Evolutionary conservation across 2,113 vertebrate genomes (phyloP).

Genomic region (Parotia lawesii): DNA sequence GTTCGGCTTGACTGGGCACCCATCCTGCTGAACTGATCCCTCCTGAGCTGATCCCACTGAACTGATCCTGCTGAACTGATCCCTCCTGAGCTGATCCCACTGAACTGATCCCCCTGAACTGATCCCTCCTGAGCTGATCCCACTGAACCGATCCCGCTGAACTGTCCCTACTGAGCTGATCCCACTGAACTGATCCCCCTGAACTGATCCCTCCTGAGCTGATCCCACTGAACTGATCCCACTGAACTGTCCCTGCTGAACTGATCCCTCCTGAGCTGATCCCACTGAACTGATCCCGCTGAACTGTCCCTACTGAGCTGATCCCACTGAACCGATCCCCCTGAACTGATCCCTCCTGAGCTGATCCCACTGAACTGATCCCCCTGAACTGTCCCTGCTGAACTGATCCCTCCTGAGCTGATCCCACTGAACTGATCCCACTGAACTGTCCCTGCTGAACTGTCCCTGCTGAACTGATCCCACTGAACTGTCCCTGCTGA

Average conservation of each 20-base stretch:
- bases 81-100: neutral
- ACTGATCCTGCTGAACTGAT: neutral
- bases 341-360: neutral
- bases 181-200: neutral
- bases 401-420: neutral
- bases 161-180: accelerated
- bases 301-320: no score
- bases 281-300: neutral
- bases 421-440: neutral
- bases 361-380: neutral
- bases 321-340: no score
- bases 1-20: neutral
- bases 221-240: neutral
- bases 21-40: neutral
- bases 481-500: accelerated
- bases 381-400: neutral
- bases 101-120: neutral
- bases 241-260: no score
- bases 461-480: neutral
- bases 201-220: no score
- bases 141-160: neutral
- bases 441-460: accelerated
- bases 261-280: no score
- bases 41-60: neutral
- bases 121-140: neutral